Base-by-base conservation (phyloP, 1,140 invertebrate genomes). In the Palaemon carinicauda region DNA sequence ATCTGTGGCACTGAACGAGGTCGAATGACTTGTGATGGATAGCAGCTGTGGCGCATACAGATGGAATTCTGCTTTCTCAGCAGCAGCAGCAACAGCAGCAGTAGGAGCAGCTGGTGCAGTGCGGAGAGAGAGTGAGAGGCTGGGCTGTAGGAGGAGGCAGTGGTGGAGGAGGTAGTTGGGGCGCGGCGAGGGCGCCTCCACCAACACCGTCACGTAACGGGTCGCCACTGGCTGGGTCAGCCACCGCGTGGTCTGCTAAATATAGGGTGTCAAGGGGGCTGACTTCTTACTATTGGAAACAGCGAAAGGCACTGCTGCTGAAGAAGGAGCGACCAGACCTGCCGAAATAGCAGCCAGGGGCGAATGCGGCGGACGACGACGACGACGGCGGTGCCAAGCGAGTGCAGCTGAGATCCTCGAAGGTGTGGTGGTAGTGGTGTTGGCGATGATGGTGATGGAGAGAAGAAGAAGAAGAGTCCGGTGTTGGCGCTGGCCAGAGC, bases 181-280 rank as follows among this genome's bases (percentile, higher is more conserved):
- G 41, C 41, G 41, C 41, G 41, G 41, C 41, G 41, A 41, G 41
- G 41, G 5, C 41, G 5, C 41, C 41, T 9, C 41, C 41, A 41
- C 41, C n/a, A n/a, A n/a, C 79, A 60, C 82, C 82, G 53, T 77
- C 82, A 84, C 82, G 82, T 84, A 84, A 84, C 82, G 82, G 82
- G 82, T 77, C 73, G 52, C 27, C 53, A 65, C 71, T 77, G 52
- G 73, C 71, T 50, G 41, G n/a, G n/a, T n/a, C 82, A 84, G 73
- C 82, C 27, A 74, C 82, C 82, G 75, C 82, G 82, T 84, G 82
- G 82, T 56, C 69, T 71, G 82, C 82, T 84, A 84, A 84, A 84
- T 84, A 84, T 84, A 84, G 82, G 77, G 19, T 78, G 54, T 54
- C 54, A 53, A 60, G 73, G 31, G n/a, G 33, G 73, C 73, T 77